phyloP scores from a whole-genome alignment of 2,888 invertebrate species.

The Malthinus seriepunctatus region DNA sequence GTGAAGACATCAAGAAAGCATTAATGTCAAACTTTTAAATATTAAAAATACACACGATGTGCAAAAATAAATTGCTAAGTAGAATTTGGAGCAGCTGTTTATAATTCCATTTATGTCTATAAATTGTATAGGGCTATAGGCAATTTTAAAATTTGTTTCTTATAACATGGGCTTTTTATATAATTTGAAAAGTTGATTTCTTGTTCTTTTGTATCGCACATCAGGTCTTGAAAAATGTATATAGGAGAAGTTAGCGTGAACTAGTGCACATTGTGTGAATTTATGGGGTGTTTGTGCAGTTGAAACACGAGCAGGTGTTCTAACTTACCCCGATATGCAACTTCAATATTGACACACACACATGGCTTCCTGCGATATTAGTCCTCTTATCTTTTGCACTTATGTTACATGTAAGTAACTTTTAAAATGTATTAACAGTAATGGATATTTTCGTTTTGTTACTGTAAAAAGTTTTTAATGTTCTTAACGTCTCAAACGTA shows the following conservation, averaged over 20 bases:
- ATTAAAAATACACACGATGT: too few species aligned
- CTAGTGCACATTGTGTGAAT: constrained; percentile 28
- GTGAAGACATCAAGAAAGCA: too few species aligned
- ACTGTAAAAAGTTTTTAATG: too few species aligned
- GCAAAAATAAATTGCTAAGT: too few species aligned
- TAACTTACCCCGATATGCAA: constrained; percentile 16
- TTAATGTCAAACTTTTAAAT: too few species aligned
- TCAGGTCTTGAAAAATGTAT: constrained; percentile 14
- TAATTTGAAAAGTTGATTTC: constrained; percentile 13
- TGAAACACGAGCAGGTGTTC: constrained; percentile 25
- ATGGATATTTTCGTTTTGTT: too few species aligned
- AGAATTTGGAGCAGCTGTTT: too few species aligned
- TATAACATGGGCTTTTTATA: constrained; percentile 5
- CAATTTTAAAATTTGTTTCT: constrained; percentile 20
- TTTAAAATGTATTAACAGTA: background rate
- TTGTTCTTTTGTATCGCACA: constrained; percentile 15
- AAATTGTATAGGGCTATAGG: background rate
- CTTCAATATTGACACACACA: constrained; percentile 17
- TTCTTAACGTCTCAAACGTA: too few species aligned
- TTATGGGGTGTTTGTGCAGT: constrained; percentile 29
- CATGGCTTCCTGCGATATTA: constrained; percentile 13
- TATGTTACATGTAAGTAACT: background rate
- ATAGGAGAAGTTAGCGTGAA: constrained; percentile 14
- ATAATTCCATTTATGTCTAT: too few species aligned
- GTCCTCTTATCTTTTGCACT: constrained; percentile 8